phyloP scores from a whole-genome alignment of 2,113 vertebrate species.

The Amphiprion percula region DNA sequence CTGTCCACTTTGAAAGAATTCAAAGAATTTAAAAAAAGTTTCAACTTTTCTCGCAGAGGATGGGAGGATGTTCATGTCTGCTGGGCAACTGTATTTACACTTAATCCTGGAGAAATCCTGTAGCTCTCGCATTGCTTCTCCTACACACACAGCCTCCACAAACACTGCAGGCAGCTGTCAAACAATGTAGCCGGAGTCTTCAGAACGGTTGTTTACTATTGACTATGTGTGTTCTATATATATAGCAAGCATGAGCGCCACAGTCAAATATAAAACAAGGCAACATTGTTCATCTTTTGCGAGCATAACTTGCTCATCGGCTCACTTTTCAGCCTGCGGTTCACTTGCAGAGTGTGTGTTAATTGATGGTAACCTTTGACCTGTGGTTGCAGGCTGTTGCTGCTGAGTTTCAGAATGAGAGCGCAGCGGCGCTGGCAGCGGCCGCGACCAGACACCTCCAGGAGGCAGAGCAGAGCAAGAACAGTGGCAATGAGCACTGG shows the following conservation, averaged over 20 bases:
- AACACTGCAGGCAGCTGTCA: not conserved
- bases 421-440: constrained; percentile 93
- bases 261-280: not conserved
- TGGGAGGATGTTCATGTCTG: too few relatives aligned
- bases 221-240: not conserved
- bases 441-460: constrained; percentile 95
- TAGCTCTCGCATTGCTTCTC: not conserved
- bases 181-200: too few relatives aligned
- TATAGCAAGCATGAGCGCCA: not conserved
- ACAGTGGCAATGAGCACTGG: constrained; percentile 91
- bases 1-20: too few relatives aligned
- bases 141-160: not conserved
- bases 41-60: too few relatives aligned
- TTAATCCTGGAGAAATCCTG: not conserved
- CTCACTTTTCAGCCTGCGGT: not conserved
- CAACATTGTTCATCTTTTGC: not conserved
- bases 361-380: not conserved
- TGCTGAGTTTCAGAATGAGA: constrained; percentile 98
- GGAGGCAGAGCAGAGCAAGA: constrained; percentile 95
- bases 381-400: constrained; percentile 89
- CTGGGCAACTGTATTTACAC: too few relatives aligned
- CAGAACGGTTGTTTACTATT: not conserved
- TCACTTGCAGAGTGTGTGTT: not conserved
- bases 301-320: not conserved
- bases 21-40: too few relatives aligned